A percentile compares a stretch with the other conserved stretches of the same genome.
These are phyloP conservation scores for Spondyliosoma cantharus DNA, from an alignment of 2,797 vertebrate genomes.

Conservation along the genomic window DNA sequence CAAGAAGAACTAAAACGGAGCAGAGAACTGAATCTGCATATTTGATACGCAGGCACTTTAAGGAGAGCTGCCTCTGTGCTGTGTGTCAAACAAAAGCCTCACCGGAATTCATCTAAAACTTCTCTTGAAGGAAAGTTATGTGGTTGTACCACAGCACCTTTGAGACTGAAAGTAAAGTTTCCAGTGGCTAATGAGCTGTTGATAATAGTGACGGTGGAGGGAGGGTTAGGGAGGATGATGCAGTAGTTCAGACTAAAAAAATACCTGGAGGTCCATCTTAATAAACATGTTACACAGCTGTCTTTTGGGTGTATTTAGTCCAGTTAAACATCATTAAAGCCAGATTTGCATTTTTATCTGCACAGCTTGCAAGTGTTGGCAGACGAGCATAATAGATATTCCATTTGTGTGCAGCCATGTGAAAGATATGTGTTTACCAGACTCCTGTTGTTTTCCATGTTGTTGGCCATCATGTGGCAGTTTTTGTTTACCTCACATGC, in stretches of 20 bases:
- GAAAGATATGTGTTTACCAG: background rate
- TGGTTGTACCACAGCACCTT: too few species aligned
- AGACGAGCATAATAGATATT: background rate
- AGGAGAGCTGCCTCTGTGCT: too few species aligned
- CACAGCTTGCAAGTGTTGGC: slow-evolving; percentile 2
- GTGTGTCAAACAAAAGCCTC: too few species aligned
- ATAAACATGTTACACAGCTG: background rate
- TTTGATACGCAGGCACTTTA: too few species aligned
- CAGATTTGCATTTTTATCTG: background rate
- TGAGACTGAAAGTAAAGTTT: too few species aligned
- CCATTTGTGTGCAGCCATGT: slow-evolving; percentile 2
- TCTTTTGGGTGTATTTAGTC: slow-evolving; percentile 1
- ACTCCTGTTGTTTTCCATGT: slow-evolving; percentile 7
- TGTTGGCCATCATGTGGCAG: background rate
- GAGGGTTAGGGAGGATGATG: too few species aligned
- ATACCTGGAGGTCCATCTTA: background rate
- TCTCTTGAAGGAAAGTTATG: too few species aligned
- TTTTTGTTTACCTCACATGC: slow-evolving; percentile 19
- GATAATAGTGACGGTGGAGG: too few species aligned
- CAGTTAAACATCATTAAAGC: slow-evolving; percentile 2
- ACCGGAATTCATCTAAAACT: too few species aligned
- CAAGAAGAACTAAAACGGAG: too few species aligned
- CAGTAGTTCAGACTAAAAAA: background rate
- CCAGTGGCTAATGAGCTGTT: too few species aligned
- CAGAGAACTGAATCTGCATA: too few species aligned